Conservation (phyloP, 2,888 invertebrate genomes). For the Geophilus truncorum region DNA sequence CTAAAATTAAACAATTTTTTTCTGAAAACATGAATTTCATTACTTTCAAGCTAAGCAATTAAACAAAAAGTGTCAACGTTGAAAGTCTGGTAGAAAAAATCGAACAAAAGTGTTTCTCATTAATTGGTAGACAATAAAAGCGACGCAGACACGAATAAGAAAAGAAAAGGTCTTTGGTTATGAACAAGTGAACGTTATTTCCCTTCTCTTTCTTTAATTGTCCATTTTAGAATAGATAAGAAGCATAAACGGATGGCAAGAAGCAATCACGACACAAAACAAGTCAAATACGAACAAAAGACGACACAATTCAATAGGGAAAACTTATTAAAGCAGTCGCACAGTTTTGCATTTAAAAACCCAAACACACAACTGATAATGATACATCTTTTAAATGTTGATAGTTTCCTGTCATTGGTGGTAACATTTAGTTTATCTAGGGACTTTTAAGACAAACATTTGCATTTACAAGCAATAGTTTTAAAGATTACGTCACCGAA, state of each 20-base stretch:
- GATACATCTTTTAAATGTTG: not conserved
- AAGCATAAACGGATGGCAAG: not conserved
- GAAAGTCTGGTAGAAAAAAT: not conserved
- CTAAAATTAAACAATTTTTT: no score
- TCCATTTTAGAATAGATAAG: not conserved
- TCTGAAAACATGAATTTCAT: no score
- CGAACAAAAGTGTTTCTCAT: not conserved
- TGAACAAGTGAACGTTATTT: not conserved
- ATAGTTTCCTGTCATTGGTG: not conserved
- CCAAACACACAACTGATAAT: not conserved
- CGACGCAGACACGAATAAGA: not conserved
- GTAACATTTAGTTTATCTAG: not conserved
- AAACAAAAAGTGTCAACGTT: not conserved
- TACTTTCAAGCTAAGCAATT: no score
- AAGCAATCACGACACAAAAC: not conserved
- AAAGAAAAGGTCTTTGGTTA: not conserved
- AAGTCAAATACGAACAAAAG: not conserved
- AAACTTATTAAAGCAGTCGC: not conserved
- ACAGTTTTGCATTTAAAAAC: not conserved
- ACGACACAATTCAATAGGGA: not conserved
- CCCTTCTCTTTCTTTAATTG: not conserved
- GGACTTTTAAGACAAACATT: not conserved
- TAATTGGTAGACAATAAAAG: not conserved
- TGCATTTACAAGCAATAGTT: not conserved
- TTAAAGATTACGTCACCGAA: not conserved